phyloP scores from a whole-genome alignment of 2,113 vertebrate genomes.

The Sylvicapra grimmia region DNA sequence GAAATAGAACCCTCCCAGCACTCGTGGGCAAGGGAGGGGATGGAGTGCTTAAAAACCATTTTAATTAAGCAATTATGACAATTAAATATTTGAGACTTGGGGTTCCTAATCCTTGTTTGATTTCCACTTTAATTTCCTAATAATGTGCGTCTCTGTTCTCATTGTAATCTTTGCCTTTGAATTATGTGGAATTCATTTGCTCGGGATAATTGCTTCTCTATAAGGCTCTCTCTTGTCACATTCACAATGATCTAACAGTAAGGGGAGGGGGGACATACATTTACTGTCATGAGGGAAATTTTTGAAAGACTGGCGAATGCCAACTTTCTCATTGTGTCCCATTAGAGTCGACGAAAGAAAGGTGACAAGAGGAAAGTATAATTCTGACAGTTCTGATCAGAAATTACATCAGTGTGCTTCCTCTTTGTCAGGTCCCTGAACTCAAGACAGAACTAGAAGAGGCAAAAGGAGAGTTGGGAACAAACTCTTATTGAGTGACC shows the following conservation, averaged over 20 bases:
- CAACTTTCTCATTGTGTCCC: constrained; percentile 35
- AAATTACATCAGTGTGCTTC: background rate
- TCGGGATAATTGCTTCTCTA: constrained; percentile 56
- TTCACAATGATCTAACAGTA: constrained; percentile 47
- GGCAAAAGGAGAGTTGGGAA: background rate
- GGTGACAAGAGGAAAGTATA: background rate
- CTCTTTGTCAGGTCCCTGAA: constrained; percentile 15
- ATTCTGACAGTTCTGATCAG: constrained; percentile 17
- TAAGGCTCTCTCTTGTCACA: constrained; percentile 34
- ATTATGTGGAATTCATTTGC: constrained; percentile 56
- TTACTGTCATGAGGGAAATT: background rate
- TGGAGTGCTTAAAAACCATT: constrained; percentile 37
- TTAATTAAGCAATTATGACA: constrained; percentile 74
- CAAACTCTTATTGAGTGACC: background rate
- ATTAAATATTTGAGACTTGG: constrained; percentile 69
- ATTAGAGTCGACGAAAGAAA: constrained; percentile 29
- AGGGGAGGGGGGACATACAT: background rate
- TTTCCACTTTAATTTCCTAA: constrained; percentile 69
- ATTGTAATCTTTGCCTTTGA: constrained; percentile 65
- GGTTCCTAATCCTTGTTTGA: constrained; percentile 67
- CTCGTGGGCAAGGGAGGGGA: background rate
- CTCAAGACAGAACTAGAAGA: background rate
- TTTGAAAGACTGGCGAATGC: constrained; percentile 30
- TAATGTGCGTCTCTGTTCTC: constrained; percentile 57
- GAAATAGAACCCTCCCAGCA: constrained; percentile 18